Evolutionary conservation across 1,140 invertebrate genomes (phyloP).

Genomic region (Ptiloglossa arizonensis): DNA sequence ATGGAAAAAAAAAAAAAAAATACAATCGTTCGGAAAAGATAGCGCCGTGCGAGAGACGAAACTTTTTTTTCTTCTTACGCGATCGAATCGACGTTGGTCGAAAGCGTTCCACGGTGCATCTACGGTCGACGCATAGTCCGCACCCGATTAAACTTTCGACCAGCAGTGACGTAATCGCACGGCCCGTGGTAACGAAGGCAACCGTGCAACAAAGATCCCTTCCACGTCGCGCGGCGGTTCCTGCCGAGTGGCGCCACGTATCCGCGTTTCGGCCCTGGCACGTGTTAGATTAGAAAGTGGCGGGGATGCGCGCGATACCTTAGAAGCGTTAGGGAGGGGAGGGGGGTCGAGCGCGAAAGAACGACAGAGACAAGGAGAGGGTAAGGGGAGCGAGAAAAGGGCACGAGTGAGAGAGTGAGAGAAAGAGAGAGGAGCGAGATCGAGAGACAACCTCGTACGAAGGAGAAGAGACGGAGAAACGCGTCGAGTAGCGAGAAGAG

Average conservation of each 20-base stretch:
- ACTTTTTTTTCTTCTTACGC: neutral
- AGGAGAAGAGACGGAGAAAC: neutral
- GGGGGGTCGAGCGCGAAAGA: constrained; percentile 12
- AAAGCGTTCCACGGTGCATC: constrained; percentile 16
- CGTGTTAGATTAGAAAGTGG: constrained; percentile 62
- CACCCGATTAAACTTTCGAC: constrained; percentile 32
- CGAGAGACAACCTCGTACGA: neutral
- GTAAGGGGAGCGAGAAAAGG: neutral
- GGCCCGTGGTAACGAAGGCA: constrained; percentile 35
- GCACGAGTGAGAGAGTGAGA: constrained; percentile 1
- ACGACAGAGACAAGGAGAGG: constrained; percentile 1
- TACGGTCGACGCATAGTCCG: constrained; percentile 18
- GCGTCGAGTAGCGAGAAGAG: neutral
- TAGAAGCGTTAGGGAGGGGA: constrained; percentile 58
- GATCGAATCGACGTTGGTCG: neutral
- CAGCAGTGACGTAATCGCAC: constrained; percentile 49
- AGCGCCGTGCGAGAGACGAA: no score
- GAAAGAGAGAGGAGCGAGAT: neutral
- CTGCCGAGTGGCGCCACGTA: constrained; percentile 52
- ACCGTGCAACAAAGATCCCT: constrained; percentile 27
- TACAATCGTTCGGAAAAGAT: no score
- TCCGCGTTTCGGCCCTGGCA: constrained; percentile 62
- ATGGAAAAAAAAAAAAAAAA: no score
- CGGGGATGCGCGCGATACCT: constrained; percentile 59
- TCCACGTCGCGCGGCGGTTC: neutral